Conservation (phyloP, 2,888 invertebrate genomes). For the Drosophila paramelanica region DNA sequence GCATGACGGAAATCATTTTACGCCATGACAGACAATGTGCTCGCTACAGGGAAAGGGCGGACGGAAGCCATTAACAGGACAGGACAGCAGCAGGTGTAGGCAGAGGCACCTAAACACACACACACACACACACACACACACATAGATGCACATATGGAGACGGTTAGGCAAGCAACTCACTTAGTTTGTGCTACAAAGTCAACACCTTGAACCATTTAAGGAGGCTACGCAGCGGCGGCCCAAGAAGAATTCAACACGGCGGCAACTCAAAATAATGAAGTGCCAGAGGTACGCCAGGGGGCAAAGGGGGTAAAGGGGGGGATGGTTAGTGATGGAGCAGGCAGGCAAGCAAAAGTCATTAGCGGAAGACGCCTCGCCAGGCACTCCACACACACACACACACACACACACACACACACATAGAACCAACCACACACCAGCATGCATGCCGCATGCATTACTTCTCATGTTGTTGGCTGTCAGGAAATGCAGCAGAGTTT, state of each 20-base stretch:
- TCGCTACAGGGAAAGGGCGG: constrained; percentile 36
- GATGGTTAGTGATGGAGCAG: constrained; percentile 5
- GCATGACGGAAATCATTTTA: constrained; percentile 75
- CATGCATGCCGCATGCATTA: constrained; percentile 12
- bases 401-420: constrained; percentile 17
- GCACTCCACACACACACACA: constrained; percentile 39
- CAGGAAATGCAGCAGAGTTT: constrained; percentile 73
- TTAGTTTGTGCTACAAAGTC: constrained; percentile 67
- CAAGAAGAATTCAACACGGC: constrained; percentile 54
- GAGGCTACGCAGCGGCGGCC: constrained; percentile 23
- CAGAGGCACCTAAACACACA: constrained; percentile 5
- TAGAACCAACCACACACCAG: background rate
- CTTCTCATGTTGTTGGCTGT: constrained; percentile 35
- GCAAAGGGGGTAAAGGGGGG: background rate
- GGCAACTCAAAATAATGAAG: constrained; percentile 76
- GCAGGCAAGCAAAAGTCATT: constrained; percentile 71
- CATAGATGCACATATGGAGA: background rate
- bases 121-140: background rate
- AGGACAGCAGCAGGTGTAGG: constrained; percentile 26
- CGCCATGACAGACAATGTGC: constrained; percentile 75
- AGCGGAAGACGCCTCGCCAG: constrained; percentile 62
- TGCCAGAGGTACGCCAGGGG: constrained; percentile 43
- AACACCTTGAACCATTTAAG: constrained; percentile 78
- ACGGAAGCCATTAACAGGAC: constrained; percentile 68
- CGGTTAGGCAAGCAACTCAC: constrained; percentile 31